These are phyloP conservation scores for Leptatherina wallacei DNA, from an alignment of 2,797 vertebrate genomes.

Conservation along the genomic window DNA sequence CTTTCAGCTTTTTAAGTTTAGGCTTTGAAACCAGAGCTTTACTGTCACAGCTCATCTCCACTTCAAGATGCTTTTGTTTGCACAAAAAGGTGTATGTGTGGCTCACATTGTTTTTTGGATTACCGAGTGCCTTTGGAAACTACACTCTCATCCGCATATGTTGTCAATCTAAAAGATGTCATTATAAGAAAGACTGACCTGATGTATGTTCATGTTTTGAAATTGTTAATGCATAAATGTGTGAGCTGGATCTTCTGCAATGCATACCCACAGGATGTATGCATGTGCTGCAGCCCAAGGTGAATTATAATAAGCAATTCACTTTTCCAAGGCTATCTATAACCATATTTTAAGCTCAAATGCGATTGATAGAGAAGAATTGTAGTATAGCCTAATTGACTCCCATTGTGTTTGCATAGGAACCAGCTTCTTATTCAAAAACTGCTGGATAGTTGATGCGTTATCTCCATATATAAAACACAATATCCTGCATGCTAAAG, in stretches of 20 bases:
- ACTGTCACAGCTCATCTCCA: constrained; percentile 37
- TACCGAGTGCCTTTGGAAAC: constrained; percentile 7
- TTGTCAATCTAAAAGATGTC: constrained; percentile 15
- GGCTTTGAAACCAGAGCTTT: constrained; percentile 41
- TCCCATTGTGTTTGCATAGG: constrained; percentile 12
- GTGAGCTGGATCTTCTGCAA: neutral
- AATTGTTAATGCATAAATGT: constrained; percentile 26
- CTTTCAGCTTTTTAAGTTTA: constrained; percentile 42
- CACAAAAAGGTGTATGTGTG: constrained; percentile 6
- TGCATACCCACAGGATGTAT: neutral
- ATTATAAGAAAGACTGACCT: constrained; percentile 18
- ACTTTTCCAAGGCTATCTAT: neutral
- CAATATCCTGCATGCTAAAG: neutral
- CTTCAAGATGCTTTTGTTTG: constrained; percentile 34
- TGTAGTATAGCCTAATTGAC: constrained; percentile 3
- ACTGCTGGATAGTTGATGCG: constrained; percentile 10
- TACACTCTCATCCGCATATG: neutral
- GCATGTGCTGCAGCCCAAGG: constrained; percentile 11
- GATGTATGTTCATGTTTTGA: constrained; percentile 16
- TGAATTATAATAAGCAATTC: constrained; percentile 11
- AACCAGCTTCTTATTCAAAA: constrained; percentile 25
- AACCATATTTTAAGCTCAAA: constrained; percentile 13
- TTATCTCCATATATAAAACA: constrained; percentile 16
- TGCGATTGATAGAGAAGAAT: constrained; percentile 16
- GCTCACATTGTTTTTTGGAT: neutral